Evolutionary conservation across 2,888 invertebrate species (phyloP).

Genomic region (Coenonympha arcania): DNA sequence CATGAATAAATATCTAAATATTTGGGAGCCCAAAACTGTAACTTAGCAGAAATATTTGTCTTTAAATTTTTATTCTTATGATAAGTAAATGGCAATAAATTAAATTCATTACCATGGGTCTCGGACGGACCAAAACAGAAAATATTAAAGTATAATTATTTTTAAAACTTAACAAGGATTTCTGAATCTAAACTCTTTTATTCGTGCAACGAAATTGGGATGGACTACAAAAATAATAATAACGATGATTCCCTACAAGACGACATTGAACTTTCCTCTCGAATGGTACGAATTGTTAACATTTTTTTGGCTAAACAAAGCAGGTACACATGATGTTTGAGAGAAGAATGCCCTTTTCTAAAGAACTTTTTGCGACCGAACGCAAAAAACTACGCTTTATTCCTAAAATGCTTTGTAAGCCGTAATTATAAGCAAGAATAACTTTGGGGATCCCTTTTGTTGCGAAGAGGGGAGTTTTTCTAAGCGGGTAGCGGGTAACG

Average conservation of each 20-base stretch:
- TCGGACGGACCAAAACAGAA: too few species aligned
- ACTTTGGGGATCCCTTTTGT: slow-evolving; percentile 69
- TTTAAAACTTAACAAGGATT: too few species aligned
- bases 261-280: slow-evolving; percentile 32
- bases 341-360: slow-evolving; percentile 49
- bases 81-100: too few species aligned
- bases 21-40: too few species aligned
- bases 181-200: too few species aligned
- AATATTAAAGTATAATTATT: too few species aligned
- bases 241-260: not conserved
- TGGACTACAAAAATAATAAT: not conserved
- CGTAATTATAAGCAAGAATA: slow-evolving; percentile 70
- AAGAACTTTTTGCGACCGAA: slow-evolving; percentile 53
- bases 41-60: too few species aligned
- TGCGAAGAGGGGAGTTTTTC: slow-evolving; percentile 62
- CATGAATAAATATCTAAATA: too few species aligned
- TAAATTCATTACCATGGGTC: too few species aligned
- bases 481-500: slow-evolving; percentile 66
- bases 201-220: not conserved
- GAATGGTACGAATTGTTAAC: slow-evolving; percentile 58
- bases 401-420: slow-evolving; percentile 60
- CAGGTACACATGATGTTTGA: slow-evolving; percentile 40
- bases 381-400: slow-evolving; percentile 54
- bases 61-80: too few species aligned
- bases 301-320: slow-evolving; percentile 54